Percentiles rank a stretch among this genome's conserved stretches.
Evolutionary conservation across 2,797 vertebrate genomes (phyloP).

Genomic region (Melanotaenia pygmaea): DNA sequence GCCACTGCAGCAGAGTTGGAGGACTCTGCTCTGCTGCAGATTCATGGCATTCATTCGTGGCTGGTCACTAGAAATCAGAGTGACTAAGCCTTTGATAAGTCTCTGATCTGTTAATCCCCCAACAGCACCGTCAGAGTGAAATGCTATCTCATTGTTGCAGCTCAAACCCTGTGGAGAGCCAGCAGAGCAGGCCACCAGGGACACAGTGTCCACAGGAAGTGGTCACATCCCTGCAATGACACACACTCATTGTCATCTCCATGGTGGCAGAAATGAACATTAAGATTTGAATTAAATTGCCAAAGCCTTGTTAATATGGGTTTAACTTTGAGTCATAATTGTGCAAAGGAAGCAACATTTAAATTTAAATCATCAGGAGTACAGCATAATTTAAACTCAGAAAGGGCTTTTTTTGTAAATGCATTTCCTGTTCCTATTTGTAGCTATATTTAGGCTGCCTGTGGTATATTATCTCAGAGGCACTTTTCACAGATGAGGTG

Average conservation of each 20-base stretch:
- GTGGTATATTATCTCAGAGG: conserved; percentile 63
- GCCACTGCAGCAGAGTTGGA: conserved; percentile 26
- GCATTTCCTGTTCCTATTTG: conserved; percentile 6
- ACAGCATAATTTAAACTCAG: conserved; percentile 45
- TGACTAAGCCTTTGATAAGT: conserved; percentile 83
- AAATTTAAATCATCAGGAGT: conserved; percentile 48
- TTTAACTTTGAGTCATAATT: conserved; percentile 41
- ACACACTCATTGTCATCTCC: conserved; percentile 30
- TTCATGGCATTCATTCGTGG: conserved; percentile 61
- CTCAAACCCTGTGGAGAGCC: conserved; percentile 43
- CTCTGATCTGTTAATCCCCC: conserved; percentile 82
- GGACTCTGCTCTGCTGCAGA: conserved; percentile 51
- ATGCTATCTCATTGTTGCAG: conserved; percentile 81
- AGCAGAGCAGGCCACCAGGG: conserved; percentile 48
- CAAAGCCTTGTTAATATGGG: conserved; percentile 29
- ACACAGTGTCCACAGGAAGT: conserved; percentile 31
- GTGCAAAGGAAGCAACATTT: conserved; percentile 49
- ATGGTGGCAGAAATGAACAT: conserved; percentile 6
- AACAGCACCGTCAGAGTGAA: conserved; percentile 77
- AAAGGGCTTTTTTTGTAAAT: conserved; percentile 30
- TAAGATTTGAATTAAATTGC: conserved; percentile 34
- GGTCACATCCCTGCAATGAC: conserved; percentile 13
- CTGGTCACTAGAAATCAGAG: conserved; percentile 73
- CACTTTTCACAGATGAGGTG: conserved; percentile 44
- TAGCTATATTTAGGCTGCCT: conserved; percentile 46